Evolutionary conservation across 2,888 invertebrate genomes (phyloP), one percentile per base, ranked within the genome.

Genomic region (Pherbina coryleti): DNA sequence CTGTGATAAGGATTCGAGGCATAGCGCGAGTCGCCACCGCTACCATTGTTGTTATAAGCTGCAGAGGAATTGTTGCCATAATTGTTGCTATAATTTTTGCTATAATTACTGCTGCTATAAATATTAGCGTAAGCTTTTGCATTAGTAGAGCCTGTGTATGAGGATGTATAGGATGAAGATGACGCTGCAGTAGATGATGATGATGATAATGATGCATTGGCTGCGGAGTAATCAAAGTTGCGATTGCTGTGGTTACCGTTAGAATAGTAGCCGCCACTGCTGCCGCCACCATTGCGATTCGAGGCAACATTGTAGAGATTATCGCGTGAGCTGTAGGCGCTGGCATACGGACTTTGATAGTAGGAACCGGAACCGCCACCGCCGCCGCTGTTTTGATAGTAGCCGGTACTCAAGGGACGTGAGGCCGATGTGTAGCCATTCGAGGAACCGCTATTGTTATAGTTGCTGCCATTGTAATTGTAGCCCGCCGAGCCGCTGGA

Each of bases 311-410:
- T 86, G 76, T 90, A 90, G 5, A 90, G 82, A 81, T 86, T 89
- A 76, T 90, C 90, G 49, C 89, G 79, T 3, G 90, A 90, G 74
- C 85, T 87, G 80, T 90, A 90, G 22, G 85, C 84, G 80, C 86
- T 87, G 49, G 88, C 85, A 78, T 89, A 89, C 25, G 89, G 89
- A 79, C 88, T 89, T 79, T 89, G 89, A 81, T 89, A 89, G 74
- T 81, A 77, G 11, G 83, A 82, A 25, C 37, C 11, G 9, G 80
- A 75, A 3, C 70, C 44, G 22, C 77, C 22, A 49, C 53, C 78
- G 17, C 76, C 78, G 17, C 80, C 77, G 51, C 82, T 66, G 77
- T 86, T 86, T 28, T 86, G 84, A 82, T 86, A 90, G 78, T 88
- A 90, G 0, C 89, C 88, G 0, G 89, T 88, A 82, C 90, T 89